These are phyloP conservation scores for Willisornis vidua DNA, from an alignment of 2,113 vertebrate genomes.

Conservation along the genomic window DNA sequence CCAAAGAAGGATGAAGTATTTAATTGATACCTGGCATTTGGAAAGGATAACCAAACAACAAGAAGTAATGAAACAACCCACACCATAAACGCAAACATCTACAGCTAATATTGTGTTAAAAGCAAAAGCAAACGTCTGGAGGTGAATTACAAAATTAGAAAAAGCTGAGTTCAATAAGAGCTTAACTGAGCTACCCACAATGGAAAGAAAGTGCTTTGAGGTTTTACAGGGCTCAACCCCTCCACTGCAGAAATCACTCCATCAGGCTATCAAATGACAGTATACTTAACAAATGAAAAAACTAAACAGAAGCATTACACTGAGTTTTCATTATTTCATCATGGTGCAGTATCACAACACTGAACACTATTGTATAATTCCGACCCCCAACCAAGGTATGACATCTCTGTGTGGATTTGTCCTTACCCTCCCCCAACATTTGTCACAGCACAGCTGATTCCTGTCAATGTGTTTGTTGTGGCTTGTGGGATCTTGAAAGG, in stretches of 20 bases:
- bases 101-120: slow-evolving; percentile 27
- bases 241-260: not conserved
- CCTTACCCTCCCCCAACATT: not conserved
- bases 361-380: not conserved
- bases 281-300: slow-evolving; percentile 7
- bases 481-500: not conserved
- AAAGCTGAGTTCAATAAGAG: slow-evolving; percentile 31
- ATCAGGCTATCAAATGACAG: slow-evolving; percentile 18
- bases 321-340: slow-evolving; percentile 11
- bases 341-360: not conserved
- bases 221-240: not conserved
- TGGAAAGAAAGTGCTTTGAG: slow-evolving; percentile 58
- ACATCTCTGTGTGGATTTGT: not conserved
- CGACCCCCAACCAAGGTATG: not conserved
- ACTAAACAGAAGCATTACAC: not conserved
- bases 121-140: slow-evolving; percentile 52
- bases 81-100: slow-evolving; percentile 28
- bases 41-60: not conserved
- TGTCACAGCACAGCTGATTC: not conserved
- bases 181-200: slow-evolving; percentile 4
- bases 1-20: not conserved
- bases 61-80: not conserved
- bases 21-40: slow-evolving; percentile 5
- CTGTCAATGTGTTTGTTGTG: not conserved
- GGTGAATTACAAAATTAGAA: slow-evolving; percentile 51